Evolutionary conservation across 2,888 invertebrate genomes (phyloP).

Genomic region (Drosophila multiciliata): DNA sequence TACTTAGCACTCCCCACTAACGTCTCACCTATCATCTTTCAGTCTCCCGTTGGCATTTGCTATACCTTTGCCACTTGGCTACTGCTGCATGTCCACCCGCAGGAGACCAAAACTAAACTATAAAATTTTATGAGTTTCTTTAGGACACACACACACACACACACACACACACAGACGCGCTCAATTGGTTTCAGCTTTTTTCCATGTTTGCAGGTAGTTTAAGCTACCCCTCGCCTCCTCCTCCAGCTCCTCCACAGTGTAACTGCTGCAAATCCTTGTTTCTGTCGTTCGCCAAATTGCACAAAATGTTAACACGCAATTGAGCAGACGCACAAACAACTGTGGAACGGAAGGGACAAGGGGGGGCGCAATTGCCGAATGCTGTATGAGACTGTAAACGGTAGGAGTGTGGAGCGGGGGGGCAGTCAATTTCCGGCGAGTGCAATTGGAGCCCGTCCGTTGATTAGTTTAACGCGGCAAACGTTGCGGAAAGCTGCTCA

Average conservation of each 20-base stretch:
- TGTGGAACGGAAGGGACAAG: slow-evolving; percentile 25
- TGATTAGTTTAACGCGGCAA: slow-evolving; percentile 77
- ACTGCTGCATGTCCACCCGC: slow-evolving; percentile 29
- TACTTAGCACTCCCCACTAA: background rate
- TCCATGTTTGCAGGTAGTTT: slow-evolving; percentile 77
- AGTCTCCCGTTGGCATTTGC: background rate
- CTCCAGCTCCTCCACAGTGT: background rate
- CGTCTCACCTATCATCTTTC: background rate
- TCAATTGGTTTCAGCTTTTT: slow-evolving; percentile 77
- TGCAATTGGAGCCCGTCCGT: slow-evolving; percentile 58
- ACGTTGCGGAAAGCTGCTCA: slow-evolving; percentile 78
- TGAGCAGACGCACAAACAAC: slow-evolving; percentile 80
- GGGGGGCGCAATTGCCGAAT: slow-evolving; percentile 53
- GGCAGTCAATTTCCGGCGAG: slow-evolving; percentile 3
- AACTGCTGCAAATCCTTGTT: slow-evolving; percentile 13
- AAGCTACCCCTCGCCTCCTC: slow-evolving; percentile 22
- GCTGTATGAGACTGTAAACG: background rate
- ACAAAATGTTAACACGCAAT: slow-evolving; percentile 80
- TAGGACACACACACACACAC: slow-evolving; percentile 37
- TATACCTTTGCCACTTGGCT: slow-evolving; percentile 6
- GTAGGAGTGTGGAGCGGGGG: background rate
- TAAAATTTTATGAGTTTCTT: slow-evolving; percentile 77
- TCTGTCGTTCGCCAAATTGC: slow-evolving; percentile 70
- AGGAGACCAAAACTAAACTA: slow-evolving; percentile 63
- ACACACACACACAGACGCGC: slow-evolving; percentile 43